Conservation (phyloP, 2,888 invertebrate species). For the Zaprionus lineosus region DNA sequence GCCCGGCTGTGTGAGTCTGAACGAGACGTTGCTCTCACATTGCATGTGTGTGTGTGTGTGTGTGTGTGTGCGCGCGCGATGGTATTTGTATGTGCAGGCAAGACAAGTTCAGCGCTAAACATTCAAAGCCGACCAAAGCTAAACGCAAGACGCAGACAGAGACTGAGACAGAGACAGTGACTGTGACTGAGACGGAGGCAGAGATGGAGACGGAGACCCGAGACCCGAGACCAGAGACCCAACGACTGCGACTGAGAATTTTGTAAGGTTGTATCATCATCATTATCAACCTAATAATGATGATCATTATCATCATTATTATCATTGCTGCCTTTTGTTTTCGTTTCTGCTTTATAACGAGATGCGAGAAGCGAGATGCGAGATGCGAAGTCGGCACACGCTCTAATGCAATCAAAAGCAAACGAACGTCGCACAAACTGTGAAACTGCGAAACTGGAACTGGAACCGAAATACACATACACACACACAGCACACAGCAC, state of each 20-base stretch:
- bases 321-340: conserved; percentile 65
- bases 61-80: conserved; percentile 28
- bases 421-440: conserved; percentile 56
- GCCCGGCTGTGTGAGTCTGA: conserved; percentile 26
- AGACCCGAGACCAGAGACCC: conserved; percentile 21
- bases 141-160: conserved; percentile 47
- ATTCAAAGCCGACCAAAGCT: conserved; percentile 73
- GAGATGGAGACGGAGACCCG: conserved; percentile 18
- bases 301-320: conserved; percentile 18
- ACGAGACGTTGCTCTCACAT: conserved; percentile 26
- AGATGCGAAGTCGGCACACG: conserved; percentile 73
- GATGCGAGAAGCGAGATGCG: conserved; percentile 68
- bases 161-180: conserved; percentile 11
- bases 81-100: conserved; percentile 53
- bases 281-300: conserved; percentile 7
- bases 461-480: conserved; percentile 25
- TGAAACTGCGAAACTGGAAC: conserved; percentile 63
- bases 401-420: conserved; percentile 75
- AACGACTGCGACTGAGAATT: conserved; percentile 58
- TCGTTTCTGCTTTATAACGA: conserved; percentile 58
- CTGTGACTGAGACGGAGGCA: conserved; percentile 33
- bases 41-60: conserved; percentile 7
- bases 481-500: conserved; percentile 1
- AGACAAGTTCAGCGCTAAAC: conserved; percentile 79
- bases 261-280: conserved; percentile 75